Evolutionary conservation across 92 coral and sea anemone genomes (phyloP).

Genomic region (Montipora capitata): DNA sequence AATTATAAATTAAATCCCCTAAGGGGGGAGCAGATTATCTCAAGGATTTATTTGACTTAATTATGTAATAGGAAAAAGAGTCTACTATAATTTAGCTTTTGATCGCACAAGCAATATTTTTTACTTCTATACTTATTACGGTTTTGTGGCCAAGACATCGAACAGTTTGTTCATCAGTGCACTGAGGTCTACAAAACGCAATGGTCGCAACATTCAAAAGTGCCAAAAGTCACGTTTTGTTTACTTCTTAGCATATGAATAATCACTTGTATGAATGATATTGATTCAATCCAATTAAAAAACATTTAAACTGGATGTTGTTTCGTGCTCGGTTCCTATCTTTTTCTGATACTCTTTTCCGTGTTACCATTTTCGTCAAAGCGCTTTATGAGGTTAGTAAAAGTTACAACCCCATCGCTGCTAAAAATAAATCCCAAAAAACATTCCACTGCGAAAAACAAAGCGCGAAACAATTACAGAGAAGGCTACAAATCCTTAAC

Average conservation of each 20-base stretch:
- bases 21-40: background rate
- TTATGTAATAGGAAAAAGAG: background rate
- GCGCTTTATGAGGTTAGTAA: background rate
- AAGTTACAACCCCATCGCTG: background rate
- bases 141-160: background rate
- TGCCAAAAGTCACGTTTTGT: conserved; percentile 51
- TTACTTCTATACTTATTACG: background rate
- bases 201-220: conserved; percentile 12
- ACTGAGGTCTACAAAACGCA: background rate
- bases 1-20: conserved; percentile 10
- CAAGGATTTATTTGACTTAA: background rate
- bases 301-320: background rate
- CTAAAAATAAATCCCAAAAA: conserved; percentile 44
- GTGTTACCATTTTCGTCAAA: background rate
- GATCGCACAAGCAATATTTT: background rate
- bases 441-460: conserved; percentile 1
- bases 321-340: background rate
- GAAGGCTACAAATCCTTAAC: conserved; percentile 32
- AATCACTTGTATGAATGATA: conserved; percentile 35
- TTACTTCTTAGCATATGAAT: conserved; percentile 35
- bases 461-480: conserved; percentile 26
- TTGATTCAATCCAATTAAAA: conserved; percentile 42
- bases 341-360: background rate
- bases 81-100: conserved; percentile 14
- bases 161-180: background rate